A percentile compares a stretch with the other conserved stretches of the same genome.
Conservation (phyloP, 2,113 vertebrate species). For the Etheostoma cragini region DNA sequence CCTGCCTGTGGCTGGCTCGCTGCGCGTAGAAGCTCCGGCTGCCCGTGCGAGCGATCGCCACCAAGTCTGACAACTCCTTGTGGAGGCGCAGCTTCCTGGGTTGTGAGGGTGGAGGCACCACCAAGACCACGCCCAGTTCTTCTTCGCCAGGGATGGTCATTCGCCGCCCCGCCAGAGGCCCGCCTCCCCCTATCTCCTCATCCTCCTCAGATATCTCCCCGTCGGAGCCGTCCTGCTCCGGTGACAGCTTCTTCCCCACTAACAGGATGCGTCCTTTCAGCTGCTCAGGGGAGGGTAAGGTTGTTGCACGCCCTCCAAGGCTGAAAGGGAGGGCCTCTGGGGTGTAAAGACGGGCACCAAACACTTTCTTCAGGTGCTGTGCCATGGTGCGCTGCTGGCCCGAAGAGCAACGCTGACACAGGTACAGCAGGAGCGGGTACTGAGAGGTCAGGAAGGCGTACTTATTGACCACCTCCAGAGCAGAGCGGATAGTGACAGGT, state of each 20-base stretch:
- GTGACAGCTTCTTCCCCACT: conserved; percentile 92
- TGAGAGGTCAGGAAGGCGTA: conserved; percentile 94
- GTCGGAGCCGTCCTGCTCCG: conserved; percentile 86
- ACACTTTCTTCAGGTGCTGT: conserved; percentile 91
- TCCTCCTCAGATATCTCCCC: conserved; percentile 97
- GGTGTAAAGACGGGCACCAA: conserved; percentile 89
- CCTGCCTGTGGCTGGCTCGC: conserved; percentile 62
- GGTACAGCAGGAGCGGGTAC: conserved; percentile 93
- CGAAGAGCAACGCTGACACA: conserved; percentile 93
- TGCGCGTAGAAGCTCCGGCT: conserved; percentile 87
- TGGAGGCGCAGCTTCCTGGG: conserved; percentile 89
- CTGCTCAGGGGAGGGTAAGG: conserved; percentile 93
- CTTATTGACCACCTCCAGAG: conserved; percentile 94
- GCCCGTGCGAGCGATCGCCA: conserved; percentile 88
- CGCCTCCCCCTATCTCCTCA: conserved; percentile 91
- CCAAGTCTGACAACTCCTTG: conserved; percentile 92
- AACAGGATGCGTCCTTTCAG: conserved; percentile 91
- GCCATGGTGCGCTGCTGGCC: conserved; percentile 91
- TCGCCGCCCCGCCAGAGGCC: conserved; percentile 81
- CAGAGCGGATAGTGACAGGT: conserved; percentile 87
- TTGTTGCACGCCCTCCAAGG: conserved; percentile 79
- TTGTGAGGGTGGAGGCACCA: conserved; percentile 85
- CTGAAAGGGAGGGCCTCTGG: conserved; percentile 85
- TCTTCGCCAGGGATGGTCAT: conserved; percentile 87
- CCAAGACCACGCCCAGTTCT: conserved; percentile 83